Evolutionary conservation across 2,797 vertebrate species (phyloP).

Genomic region (Aplochiton taeniatus): DNA sequence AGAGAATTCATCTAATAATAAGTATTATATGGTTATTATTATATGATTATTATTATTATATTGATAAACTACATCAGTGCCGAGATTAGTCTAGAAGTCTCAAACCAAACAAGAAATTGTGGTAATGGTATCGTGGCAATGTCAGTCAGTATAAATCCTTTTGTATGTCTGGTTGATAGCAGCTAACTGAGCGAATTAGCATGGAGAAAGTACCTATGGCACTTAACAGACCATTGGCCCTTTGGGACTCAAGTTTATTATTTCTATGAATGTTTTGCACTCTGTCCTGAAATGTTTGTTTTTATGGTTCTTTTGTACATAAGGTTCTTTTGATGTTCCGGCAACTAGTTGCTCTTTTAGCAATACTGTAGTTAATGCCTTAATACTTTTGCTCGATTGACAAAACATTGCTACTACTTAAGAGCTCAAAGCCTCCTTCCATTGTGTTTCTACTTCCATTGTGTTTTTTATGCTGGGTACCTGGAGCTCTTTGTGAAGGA

Average conservation of each 20-base stretch:
- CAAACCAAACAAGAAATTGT: conserved; percentile 73
- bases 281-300: conserved; percentile 52
- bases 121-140: conserved; percentile 6
- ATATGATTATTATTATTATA: too few relatives aligned
- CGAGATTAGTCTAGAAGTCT: conserved; percentile 72
- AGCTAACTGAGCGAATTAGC: conserved; percentile 59
- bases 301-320: conserved; percentile 35
- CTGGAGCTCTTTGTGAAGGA: conserved; percentile 36
- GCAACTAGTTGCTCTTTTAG: conserved; percentile 68
- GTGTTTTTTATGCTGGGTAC: conserved; percentile 56
- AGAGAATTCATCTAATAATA: too few relatives aligned
- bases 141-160: conserved; percentile 48
- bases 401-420: conserved; percentile 33
- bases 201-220: conserved; percentile 42
- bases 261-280: conserved; percentile 69
- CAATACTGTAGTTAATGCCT: conserved; percentile 76
- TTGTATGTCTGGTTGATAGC: conserved; percentile 68
- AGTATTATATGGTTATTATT: too few relatives aligned
- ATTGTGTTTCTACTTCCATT: conserved; percentile 54
- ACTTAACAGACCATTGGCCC: conserved; percentile 47
- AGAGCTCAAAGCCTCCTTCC: conserved; percentile 48
- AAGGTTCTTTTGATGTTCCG: conserved; percentile 45
- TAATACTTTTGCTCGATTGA: conserved; percentile 62
- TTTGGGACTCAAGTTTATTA: conserved; percentile 51
- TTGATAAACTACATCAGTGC: conserved; percentile 55